phyloP scores from a whole-genome alignment of 2,888 invertebrate species.

The Rotaria macrura region DNA sequence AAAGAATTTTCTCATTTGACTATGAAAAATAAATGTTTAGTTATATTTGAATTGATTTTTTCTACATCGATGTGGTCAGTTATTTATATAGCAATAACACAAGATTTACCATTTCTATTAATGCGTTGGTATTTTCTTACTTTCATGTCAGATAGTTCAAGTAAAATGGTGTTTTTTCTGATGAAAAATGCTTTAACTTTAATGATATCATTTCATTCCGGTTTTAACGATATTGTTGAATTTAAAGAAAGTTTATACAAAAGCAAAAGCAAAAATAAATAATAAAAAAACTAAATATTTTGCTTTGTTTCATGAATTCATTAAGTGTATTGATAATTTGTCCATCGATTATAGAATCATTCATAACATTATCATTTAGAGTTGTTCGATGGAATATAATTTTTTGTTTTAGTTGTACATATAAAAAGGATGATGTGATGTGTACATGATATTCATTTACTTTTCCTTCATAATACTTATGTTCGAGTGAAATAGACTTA shows the following conservation, averaged over 20 bases:
- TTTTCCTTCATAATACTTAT: too few relatives aligned
- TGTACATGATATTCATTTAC: too few relatives aligned
- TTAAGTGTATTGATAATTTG: too few relatives aligned
- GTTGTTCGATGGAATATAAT: too few relatives aligned
- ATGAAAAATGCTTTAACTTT: constrained; percentile 3
- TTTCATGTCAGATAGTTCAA: background rate
- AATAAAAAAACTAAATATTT: background rate
- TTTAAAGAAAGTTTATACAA: background rate
- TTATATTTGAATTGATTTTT: background rate
- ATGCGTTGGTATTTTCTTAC: background rate
- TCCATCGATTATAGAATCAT: too few relatives aligned
- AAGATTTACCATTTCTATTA: constrained; percentile 6
- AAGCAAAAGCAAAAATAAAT: background rate
- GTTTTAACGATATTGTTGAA: background rate
- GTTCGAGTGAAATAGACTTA: too few relatives aligned
- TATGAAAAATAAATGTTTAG: background rate
- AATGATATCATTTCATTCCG: background rate
- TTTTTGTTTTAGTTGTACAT: too few relatives aligned
- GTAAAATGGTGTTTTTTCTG: background rate
- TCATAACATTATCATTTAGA: too few relatives aligned
- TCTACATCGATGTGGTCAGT: constrained; percentile 2
- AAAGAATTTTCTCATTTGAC: background rate
- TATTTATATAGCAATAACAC: background rate
- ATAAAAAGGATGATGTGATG: too few relatives aligned
- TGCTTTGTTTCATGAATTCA: too few relatives aligned